Evolutionary conservation across 2,797 vertebrate genomes (phyloP).

Genomic region (Nasua narica): DNA sequence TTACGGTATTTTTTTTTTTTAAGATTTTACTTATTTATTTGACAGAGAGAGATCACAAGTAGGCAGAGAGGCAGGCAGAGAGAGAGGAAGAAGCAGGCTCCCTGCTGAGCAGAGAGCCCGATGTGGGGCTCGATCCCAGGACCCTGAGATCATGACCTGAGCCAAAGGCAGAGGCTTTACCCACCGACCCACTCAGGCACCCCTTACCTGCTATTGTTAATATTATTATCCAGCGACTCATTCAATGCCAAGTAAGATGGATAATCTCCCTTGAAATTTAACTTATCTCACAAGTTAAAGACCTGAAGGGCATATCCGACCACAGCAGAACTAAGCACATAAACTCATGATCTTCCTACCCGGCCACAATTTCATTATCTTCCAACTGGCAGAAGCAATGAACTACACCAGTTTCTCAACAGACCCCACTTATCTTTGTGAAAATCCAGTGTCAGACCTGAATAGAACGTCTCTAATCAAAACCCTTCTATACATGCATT

Average conservation of each 20-base stretch:
- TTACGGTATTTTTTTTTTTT: background rate
- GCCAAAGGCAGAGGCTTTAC: too few relatives aligned
- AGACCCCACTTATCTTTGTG: background rate
- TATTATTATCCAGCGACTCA: background rate
- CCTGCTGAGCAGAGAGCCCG: too few relatives aligned
- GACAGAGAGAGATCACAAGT: too few relatives aligned
- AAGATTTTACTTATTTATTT: too few relatives aligned
- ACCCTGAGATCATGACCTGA: too few relatives aligned
- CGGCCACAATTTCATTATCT: background rate
- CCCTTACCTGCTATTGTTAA: background rate
- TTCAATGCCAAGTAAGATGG: background rate
- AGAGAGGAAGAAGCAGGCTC: too few relatives aligned
- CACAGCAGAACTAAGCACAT: background rate
- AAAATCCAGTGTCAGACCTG: background rate
- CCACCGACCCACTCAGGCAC: too few relatives aligned
- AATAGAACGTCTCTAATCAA: background rate
- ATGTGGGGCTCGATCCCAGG: too few relatives aligned
- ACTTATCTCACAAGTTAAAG: conserved; percentile 43
- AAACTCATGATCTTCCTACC: background rate
- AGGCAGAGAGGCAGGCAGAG: too few relatives aligned
- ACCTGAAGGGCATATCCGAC: background rate
- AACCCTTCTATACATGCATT: background rate
- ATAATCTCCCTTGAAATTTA: conserved; percentile 29
- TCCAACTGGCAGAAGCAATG: background rate
- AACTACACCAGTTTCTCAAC: background rate